Percentiles rank a stretch among this genome's conserved stretches.
Conservation (phyloP, 2,888 invertebrate genomes). For the Dichetophora obliterata region DNA sequence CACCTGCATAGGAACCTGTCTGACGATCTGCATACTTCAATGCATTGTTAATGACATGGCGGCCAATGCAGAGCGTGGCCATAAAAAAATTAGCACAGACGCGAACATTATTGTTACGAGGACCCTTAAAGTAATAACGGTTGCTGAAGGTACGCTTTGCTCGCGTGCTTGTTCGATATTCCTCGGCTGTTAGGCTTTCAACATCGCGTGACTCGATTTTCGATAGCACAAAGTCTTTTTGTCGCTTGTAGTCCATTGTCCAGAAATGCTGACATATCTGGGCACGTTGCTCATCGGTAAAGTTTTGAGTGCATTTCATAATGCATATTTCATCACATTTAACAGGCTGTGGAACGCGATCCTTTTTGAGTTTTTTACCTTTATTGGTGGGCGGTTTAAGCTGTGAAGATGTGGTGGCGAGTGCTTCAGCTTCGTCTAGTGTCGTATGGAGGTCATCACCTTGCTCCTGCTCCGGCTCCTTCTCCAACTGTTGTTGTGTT, state of each 20-base stretch:
- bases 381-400: slow-evolving; percentile 40
- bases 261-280: slow-evolving; percentile 50
- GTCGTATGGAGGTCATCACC: background rate
- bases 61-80: slow-evolving; percentile 47
- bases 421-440: background rate
- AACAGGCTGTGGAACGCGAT: slow-evolving; percentile 48
- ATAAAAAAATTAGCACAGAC: slow-evolving; percentile 50
- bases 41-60: slow-evolving; percentile 47
- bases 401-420: background rate
- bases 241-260: slow-evolving; percentile 50
- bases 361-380: slow-evolving; percentile 42
- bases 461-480: background rate
- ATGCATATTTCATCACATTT: slow-evolving; percentile 45
- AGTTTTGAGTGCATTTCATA: slow-evolving; percentile 49
- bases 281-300: slow-evolving; percentile 49
- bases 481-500: background rate
- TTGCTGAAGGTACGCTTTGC: slow-evolving; percentile 48
- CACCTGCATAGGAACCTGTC: slow-evolving; percentile 49
- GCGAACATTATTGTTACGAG: slow-evolving; percentile 48
- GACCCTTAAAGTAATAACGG: slow-evolving; percentile 46
- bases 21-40: slow-evolving; percentile 48
- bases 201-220: slow-evolving; percentile 50
- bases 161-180: slow-evolving; percentile 50
- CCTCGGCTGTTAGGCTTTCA: slow-evolving; percentile 41
- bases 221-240: slow-evolving; percentile 50